Percentiles rank a stretch among this genome's conserved stretches.
Evolutionary conservation across 2,888 invertebrate species (phyloP).

Genomic region (Acholoe squamosa): DNA sequence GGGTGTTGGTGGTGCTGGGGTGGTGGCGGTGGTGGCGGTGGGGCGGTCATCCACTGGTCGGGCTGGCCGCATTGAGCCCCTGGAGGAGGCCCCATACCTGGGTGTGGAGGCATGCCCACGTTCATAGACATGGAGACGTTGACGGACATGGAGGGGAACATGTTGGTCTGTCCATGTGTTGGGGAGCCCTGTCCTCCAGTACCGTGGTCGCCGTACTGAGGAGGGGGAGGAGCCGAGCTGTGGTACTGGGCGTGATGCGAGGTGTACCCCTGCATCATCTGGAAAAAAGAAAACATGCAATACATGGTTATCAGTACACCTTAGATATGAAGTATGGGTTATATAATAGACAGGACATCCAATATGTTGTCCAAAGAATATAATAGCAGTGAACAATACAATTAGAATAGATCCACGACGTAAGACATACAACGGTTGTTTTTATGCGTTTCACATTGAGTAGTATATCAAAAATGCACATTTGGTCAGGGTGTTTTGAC

Average conservation of each 20-base stretch:
- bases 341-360: too few species aligned
- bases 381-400: too few species aligned
- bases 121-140: slow-evolving; percentile 99
- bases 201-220: slow-evolving; percentile 1
- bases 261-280: slow-evolving; percentile 57
- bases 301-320: too few species aligned
- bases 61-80: slow-evolving; percentile 52
- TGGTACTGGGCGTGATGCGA: slow-evolving; percentile 48
- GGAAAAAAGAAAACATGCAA: not conserved
- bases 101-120: slow-evolving; percentile 88
- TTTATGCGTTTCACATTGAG: too few species aligned
- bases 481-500: too few species aligned
- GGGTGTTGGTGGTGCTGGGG: slow-evolving; percentile 66
- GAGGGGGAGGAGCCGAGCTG: slow-evolving; percentile 21
- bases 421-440: too few species aligned
- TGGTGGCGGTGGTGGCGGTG: slow-evolving; percentile 61
- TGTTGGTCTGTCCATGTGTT: slow-evolving; percentile 68
- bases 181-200: slow-evolving; percentile 53
- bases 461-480: too few species aligned
- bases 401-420: too few species aligned
- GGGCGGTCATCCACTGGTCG: slow-evolving; percentile 11
- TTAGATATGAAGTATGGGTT: too few species aligned
- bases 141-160: slow-evolving; percentile 96
- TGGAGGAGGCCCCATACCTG: slow-evolving; percentile 50
- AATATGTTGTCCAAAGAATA: too few species aligned